Base-by-base conservation (phyloP, 1,140 invertebrate species). In the Cheumatopsyche charites region DNA sequence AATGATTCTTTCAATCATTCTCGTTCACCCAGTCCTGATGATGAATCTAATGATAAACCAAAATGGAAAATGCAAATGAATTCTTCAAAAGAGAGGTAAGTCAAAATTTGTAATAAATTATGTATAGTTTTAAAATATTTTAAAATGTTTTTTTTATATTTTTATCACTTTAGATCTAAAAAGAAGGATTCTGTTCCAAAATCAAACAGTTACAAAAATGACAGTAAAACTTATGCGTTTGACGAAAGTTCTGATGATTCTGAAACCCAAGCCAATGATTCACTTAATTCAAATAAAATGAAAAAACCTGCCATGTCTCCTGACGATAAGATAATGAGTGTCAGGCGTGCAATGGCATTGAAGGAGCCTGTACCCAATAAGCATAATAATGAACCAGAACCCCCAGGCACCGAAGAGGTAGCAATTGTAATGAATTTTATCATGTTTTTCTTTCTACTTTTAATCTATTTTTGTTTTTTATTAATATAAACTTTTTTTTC, bases 21-120 rank as follows among this genome's bases (percentile, higher is more conserved):
- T 13, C 41, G 75, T 19, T 81, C 80, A 23, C 74, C 77, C 67
- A 82, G 81, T 61, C 81, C 83, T 26, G 75, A 79, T 61, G 81
- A 81, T 76, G 80, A 79, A 62, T 82, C 82, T 5, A 78, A 81
- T 1, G 83, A 85, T 70, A 84, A 83, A 73, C 82, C 84, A 42
- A 87, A 86, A 77, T 86, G 85, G 83, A 87, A 87, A 77, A 86
- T 86, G 86, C 84, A 85, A 65, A 85, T 86, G 81, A 85, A 81
- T 72, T 80, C 83, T 26, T 81, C 83, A 29, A 82, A 83, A 70
- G 84, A 83, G 62, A 79, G 82, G 84, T 86, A 71, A 80, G 82
- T 81, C 43, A 41, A 6, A 15, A 6, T 21, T 29, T 47, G 17
- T 62, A 6, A 63, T 63, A 4, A 49, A 49, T 7, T 49, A 15